A percentile compares a stretch with the other conserved stretches of the same genome.
Evolutionary conservation across 2,113 vertebrate genomes (phyloP).

Genomic region (Vulpes lagopus): DNA sequence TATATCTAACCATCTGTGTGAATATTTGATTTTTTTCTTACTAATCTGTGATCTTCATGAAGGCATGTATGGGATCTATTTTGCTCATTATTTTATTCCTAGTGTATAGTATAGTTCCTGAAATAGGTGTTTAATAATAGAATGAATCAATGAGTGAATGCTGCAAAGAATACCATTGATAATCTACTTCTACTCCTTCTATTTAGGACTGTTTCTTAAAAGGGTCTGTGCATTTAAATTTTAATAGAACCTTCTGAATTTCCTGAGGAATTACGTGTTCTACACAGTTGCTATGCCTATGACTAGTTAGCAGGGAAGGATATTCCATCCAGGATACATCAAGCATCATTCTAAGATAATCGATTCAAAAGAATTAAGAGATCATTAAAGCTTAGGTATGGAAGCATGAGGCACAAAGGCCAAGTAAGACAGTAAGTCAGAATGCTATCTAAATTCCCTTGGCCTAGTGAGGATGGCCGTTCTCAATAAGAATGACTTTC

Average conservation of each 20-base stretch:
- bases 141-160: background rate
- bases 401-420: background rate
- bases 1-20: background rate
- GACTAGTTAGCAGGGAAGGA: background rate
- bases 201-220: background rate
- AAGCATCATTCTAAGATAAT: background rate
- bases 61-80: background rate
- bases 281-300: background rate
- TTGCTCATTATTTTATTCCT: background rate
- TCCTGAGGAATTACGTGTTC: background rate
- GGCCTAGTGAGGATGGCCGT: background rate
- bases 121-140: background rate
- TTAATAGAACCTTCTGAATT: background rate
- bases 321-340: background rate
- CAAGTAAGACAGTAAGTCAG: background rate
- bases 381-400: background rate
- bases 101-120: background rate
- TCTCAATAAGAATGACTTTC: background rate
- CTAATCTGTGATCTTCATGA: background rate
- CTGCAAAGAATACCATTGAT: background rate
- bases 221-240: background rate
- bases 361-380: background rate
- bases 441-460: background rate
- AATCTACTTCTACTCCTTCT: background rate
- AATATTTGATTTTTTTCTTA: background rate